These are phyloP conservation scores for Cyclophora albipunctata DNA, from an alignment of 2,888 invertebrate species.

Conservation along the genomic window DNA sequence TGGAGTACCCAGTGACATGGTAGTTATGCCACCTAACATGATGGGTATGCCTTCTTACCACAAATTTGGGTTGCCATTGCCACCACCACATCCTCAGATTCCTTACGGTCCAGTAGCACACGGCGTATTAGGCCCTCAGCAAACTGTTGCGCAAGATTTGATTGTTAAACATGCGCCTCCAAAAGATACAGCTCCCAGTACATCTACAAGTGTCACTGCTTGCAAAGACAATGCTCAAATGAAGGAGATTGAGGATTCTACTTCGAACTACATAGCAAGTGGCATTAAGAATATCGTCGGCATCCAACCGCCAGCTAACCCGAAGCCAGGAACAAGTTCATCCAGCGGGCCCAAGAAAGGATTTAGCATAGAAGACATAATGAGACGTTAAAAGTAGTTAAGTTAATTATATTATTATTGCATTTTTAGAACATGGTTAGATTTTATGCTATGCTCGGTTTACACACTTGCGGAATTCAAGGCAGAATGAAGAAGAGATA, in stretches of 20 bases:
- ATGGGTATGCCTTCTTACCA: constrained; percentile 66
- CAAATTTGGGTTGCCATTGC: constrained; percentile 66
- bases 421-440: background rate
- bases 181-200: constrained; percentile 55
- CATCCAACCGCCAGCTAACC: constrained; percentile 60
- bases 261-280: constrained; percentile 56
- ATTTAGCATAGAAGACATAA: constrained; percentile 93
- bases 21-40: constrained; percentile 55
- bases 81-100: constrained; percentile 64
- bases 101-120: constrained; percentile 55
- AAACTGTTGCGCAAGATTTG: constrained; percentile 70
- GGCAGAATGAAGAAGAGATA: background rate
- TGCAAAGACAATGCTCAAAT: constrained; percentile 44
- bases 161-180: constrained; percentile 72
- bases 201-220: constrained; percentile 55
- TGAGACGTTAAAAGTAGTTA: constrained; percentile 80
- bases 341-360: constrained; percentile 84
- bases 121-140: constrained; percentile 60
- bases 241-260: constrained; percentile 45
- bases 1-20: constrained; percentile 35
- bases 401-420: background rate
- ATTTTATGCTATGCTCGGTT: background rate
- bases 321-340: constrained; percentile 73
- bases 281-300: constrained; percentile 72
- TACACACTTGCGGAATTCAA: background rate